These are phyloP conservation scores for Antheraea mylitta DNA, from an alignment of 1,140 invertebrate genomes.

Conservation along the genomic window DNA sequence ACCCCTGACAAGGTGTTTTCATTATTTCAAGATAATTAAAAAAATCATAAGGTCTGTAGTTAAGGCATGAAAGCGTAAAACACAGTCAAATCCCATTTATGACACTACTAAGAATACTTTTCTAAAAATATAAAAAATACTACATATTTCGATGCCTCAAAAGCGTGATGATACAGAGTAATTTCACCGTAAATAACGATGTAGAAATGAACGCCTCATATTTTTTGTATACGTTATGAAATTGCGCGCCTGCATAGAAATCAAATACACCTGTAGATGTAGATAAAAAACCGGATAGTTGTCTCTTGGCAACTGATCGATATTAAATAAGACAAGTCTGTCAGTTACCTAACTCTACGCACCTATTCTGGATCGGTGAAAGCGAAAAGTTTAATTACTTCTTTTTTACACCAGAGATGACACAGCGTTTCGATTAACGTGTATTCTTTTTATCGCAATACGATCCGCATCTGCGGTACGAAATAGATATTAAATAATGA, in stretches of 20 bases:
- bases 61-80: no score
- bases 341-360: slow-evolving; percentile 63
- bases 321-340: slow-evolving; percentile 56
- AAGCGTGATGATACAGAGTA: neutral
- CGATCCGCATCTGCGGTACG: slow-evolving; percentile 42
- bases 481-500: slow-evolving; percentile 40
- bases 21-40: no score
- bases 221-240: slow-evolving; percentile 15
- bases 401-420: slow-evolving; percentile 70
- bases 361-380: slow-evolving; percentile 61
- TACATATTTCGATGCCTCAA: neutral
- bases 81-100: no score
- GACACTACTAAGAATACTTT: no score
- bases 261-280: slow-evolving; percentile 17
- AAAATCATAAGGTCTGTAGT: no score
- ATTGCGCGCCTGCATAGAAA: slow-evolving; percentile 12
- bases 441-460: slow-evolving; percentile 29
- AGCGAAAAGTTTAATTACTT: slow-evolving; percentile 72
- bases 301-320: slow-evolving; percentile 49
- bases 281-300: slow-evolving; percentile 51
- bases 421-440: slow-evolving; percentile 46
- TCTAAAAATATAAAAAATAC: no score
- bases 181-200: neutral
- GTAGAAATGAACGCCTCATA: slow-evolving; percentile 2
- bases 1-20: no score